A percentile compares a stretch with the other conserved stretches of the same genome.
Evolutionary conservation across 2,113 vertebrate genomes (phyloP).

Genomic region (Cathartes aura): DNA sequence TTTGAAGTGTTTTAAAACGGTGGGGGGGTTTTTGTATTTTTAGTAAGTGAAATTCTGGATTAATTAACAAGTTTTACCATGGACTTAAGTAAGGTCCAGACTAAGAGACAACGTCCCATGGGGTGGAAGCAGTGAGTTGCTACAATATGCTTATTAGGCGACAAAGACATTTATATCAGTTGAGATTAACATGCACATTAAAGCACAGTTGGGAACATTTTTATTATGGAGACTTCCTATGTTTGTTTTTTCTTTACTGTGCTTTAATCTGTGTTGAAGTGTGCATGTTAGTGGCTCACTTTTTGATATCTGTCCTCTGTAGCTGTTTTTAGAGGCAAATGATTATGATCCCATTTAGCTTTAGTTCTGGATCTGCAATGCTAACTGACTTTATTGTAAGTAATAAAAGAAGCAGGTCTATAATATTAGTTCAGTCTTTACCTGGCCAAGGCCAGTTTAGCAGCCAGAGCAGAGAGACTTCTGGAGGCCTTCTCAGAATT

Average conservation of each 20-base stretch:
- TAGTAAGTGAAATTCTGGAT: background rate
- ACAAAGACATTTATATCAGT: background rate
- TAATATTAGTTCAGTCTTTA: background rate
- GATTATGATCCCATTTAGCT: background rate
- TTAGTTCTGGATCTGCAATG: background rate
- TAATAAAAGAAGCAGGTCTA: background rate
- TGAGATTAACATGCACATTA: background rate
- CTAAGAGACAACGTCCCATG: background rate
- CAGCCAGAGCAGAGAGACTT: background rate
- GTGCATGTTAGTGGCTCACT: background rate
- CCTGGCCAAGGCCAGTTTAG: background rate
- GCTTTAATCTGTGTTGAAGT: background rate
- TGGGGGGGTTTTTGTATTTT: background rate
- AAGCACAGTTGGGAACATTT: background rate
- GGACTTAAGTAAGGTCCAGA: background rate
- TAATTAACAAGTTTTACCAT: background rate
- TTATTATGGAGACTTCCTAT: background rate
- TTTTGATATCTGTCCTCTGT: background rate
- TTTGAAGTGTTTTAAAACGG: background rate
- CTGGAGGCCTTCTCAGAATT: background rate
- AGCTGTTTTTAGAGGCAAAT: constrained; percentile 18
- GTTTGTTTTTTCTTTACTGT: background rate
- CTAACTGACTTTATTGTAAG: background rate
- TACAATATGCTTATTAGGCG: background rate
- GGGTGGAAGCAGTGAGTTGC: background rate